Evolutionary conservation across 2,888 invertebrate species (phyloP).

Genomic region (Liodrosophila aerea): DNA sequence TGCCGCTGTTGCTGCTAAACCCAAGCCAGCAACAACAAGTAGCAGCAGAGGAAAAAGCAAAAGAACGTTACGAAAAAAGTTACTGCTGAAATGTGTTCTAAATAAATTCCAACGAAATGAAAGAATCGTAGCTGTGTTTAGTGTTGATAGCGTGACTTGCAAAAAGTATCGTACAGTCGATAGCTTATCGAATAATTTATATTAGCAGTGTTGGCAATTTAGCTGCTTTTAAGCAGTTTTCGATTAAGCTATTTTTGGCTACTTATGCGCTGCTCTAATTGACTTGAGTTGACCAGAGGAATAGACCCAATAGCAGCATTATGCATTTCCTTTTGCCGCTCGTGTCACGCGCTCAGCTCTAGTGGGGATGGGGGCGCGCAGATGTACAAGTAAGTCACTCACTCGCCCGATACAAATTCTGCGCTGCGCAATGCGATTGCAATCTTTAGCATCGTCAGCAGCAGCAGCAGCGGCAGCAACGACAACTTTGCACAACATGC

Average conservation of each 20-base stretch:
- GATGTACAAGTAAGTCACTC: constrained; percentile 63
- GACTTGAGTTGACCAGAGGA: no score
- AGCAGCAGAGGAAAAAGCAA: neutral
- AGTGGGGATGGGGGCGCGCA: constrained; percentile 46
- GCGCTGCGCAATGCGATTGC: constrained; percentile 73
- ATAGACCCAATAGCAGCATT: no score
- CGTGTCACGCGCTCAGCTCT: constrained; percentile 21
- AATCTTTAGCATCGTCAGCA: constrained; percentile 77
- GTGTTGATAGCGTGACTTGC: constrained; percentile 24
- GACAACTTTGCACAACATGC: constrained; percentile 37
- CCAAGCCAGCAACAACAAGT: constrained; percentile 43
- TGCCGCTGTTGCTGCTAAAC: constrained; percentile 42
- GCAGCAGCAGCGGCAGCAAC: constrained; percentile 41
- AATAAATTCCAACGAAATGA: constrained; percentile 80
- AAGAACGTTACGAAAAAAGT: constrained; percentile 8
- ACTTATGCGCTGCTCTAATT: no score
- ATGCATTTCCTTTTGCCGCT: no score
- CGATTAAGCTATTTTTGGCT: no score
- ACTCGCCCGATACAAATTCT: constrained; percentile 70
- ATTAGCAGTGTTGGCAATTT: neutral
- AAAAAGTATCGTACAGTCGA: neutral
- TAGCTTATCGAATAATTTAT: neutral
- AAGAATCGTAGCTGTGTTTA: constrained; percentile 37
- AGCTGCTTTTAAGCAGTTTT: no score
- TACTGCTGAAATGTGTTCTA: constrained; percentile 77